These are phyloP conservation scores for Adelosebastes latens DNA, from an alignment of 2,797 vertebrate genomes.

Conservation along the genomic window DNA sequence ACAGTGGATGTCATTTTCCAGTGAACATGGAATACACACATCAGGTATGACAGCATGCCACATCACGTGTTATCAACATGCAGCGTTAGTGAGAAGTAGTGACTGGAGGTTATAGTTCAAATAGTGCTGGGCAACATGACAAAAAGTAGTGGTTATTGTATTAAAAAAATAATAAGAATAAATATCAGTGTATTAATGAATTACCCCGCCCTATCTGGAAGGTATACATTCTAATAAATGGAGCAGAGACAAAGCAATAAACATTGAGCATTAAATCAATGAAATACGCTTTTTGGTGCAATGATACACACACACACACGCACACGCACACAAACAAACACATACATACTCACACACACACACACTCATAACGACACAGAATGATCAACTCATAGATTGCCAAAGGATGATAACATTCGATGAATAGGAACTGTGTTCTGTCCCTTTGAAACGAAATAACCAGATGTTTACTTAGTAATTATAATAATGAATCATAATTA, in stretches of 20 bases:
- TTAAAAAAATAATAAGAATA: background rate
- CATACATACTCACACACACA: background rate
- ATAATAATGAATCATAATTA: background rate
- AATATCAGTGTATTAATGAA: background rate
- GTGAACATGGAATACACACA: constrained; percentile 5
- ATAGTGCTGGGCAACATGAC: background rate
- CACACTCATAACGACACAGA: background rate
- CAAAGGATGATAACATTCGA: background rate
- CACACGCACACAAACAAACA: background rate
- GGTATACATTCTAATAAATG: background rate
- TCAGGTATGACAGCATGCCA: constrained; percentile 24
- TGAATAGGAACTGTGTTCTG: background rate
- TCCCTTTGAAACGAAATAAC: background rate
- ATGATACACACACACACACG: background rate
- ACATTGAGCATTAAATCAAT: background rate
- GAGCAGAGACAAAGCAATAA: background rate
- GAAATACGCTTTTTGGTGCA: background rate
- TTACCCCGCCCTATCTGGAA: background rate
- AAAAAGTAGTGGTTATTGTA: background rate
- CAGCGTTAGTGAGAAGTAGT: constrained; percentile 24
- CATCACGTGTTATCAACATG: constrained; percentile 20
- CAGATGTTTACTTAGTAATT: background rate
- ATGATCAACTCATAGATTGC: background rate
- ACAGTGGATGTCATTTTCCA: background rate
- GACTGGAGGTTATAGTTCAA: background rate